Percentiles rank a stretch among this genome's conserved stretches.
These are phyloP conservation scores for Chesias legatella DNA, from an alignment of 2,888 invertebrate genomes.

Conservation along the genomic window DNA sequence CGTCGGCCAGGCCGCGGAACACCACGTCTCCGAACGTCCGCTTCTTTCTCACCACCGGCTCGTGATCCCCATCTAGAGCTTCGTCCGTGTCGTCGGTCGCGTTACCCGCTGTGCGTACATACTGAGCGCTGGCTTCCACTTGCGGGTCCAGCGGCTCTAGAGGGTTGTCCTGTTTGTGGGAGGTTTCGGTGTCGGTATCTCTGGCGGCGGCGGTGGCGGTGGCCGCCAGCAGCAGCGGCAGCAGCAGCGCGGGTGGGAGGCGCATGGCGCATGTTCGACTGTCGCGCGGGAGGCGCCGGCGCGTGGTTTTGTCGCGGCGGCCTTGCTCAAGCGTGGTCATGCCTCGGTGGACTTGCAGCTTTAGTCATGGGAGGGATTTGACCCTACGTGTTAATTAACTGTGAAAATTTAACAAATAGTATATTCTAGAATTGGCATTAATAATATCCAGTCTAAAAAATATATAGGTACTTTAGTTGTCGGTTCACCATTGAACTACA, in stretches of 20 bases:
- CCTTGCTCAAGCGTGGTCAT: constrained; percentile 56
- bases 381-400: neutral
- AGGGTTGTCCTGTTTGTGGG: constrained; percentile 26
- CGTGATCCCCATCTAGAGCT: constrained; percentile 48
- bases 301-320: constrained; percentile 61
- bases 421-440: no score
- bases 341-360: constrained; percentile 30
- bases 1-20: constrained; percentile 74
- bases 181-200: constrained; percentile 7
- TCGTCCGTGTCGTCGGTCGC: constrained; percentile 31
- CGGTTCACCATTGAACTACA: no score
- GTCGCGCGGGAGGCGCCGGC: constrained; percentile 49
- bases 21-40: constrained; percentile 74
- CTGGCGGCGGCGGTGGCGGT: constrained; percentile 29
- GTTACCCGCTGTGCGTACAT: constrained; percentile 30
- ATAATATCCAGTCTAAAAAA: no score
- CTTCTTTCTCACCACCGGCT: constrained; percentile 68
- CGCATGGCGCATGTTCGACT: constrained; percentile 65
- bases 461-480: no score
- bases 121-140: constrained; percentile 12
- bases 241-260: constrained; percentile 49
- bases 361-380: constrained; percentile 5
- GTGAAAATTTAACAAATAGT: no score
- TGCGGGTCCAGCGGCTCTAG: constrained; percentile 25
- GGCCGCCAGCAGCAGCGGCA: constrained; percentile 40